Conservation (phyloP, 2,113 vertebrate species). For the Panthera tigris region DNA sequence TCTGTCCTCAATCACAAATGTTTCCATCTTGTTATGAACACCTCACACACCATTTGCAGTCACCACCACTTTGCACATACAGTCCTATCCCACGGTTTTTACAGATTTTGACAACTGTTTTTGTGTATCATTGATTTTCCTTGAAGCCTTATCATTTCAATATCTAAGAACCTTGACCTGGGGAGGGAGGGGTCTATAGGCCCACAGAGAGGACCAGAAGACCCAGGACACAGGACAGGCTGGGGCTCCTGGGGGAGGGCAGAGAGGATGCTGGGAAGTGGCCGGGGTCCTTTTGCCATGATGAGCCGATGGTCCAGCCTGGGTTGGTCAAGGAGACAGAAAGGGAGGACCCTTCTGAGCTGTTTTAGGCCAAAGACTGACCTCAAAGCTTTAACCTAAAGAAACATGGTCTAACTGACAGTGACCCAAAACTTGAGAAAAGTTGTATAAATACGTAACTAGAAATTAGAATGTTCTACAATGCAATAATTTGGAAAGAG, state of each 20-base stretch:
- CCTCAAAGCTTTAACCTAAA: not conserved
- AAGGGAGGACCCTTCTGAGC: not conserved
- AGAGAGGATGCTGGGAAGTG: not conserved
- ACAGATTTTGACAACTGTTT: not conserved
- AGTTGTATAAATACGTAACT: not conserved
- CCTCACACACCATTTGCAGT: not conserved
- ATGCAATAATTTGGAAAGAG: not conserved
- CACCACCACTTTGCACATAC: not conserved
- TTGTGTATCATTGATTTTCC: not conserved
- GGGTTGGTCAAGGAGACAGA: too few species aligned
- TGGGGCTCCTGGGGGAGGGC: fast-evolving
- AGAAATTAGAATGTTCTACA: not conserved
- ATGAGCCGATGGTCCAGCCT: fast-evolving
- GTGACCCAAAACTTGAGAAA: not conserved
- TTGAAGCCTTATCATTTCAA: not conserved
- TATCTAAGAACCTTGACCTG: not conserved
- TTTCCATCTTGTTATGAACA: too few species aligned
- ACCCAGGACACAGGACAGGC: not conserved
- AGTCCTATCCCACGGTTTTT: fast-evolving
- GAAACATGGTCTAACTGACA: fast-evolving
- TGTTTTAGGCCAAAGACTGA: not conserved
- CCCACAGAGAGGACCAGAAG: too few species aligned
- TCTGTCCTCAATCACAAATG: too few species aligned
- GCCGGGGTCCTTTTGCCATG: fast-evolving
- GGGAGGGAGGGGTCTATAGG: not conserved